Conservation (phyloP, 1,140 invertebrate species). For the Hypsibius dujardini region DNA sequence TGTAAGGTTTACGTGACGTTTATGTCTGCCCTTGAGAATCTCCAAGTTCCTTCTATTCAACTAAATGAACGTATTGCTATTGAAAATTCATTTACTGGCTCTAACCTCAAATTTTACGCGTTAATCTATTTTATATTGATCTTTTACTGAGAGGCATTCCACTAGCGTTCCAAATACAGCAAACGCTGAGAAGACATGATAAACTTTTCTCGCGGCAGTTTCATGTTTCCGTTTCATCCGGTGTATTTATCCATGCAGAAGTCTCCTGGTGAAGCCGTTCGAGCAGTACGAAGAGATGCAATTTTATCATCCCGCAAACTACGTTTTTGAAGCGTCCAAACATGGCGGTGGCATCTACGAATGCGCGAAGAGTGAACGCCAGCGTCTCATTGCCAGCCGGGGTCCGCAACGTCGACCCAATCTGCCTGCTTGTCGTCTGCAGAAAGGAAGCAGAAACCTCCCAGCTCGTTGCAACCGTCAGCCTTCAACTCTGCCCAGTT, state of each 20-base stretch:
- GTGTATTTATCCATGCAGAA: not conserved
- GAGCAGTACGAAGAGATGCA: not conserved
- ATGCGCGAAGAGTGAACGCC: not conserved
- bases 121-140: not conserved
- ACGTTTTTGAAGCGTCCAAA: conserved; percentile 1
- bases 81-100: too few relatives aligned
- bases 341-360: not conserved
- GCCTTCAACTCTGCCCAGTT: too few relatives aligned
- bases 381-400: not conserved
- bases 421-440: too few relatives aligned
- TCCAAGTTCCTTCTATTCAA: not conserved
- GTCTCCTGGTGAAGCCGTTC: not conserved
- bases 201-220: not conserved
- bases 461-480: too few relatives aligned
- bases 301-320: not conserved
- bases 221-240: not conserved
- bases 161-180: not conserved
- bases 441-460: too few relatives aligned
- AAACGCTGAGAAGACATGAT: not conserved
- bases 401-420: not conserved
- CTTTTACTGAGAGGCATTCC: not conserved
- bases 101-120: not conserved
- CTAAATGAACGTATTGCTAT: too few relatives aligned
- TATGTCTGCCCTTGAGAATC: not conserved
- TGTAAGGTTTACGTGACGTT: not conserved